Percentiles rank a stretch among this genome's conserved stretches.
These are phyloP conservation scores for Sarcophilus harrisii DNA, from an alignment of 2,797 vertebrate genomes.

Conservation along the genomic window DNA sequence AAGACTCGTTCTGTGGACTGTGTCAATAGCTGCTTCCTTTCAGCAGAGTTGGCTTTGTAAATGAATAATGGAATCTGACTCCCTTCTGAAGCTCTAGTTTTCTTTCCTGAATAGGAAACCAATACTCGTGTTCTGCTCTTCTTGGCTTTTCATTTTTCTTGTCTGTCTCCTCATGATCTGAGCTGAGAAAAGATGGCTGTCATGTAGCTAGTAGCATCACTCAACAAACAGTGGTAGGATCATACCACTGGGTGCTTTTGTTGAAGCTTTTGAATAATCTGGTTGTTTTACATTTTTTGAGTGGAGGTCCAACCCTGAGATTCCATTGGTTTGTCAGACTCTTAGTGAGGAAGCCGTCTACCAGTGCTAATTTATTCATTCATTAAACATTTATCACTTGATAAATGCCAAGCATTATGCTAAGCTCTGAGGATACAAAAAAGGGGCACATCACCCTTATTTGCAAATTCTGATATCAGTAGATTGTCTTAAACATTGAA, in stretches of 20 bases:
- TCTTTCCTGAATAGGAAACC: not conserved
- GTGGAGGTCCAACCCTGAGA: not conserved
- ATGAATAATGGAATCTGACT: not conserved
- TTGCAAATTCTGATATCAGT: not conserved
- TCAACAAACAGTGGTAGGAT: not conserved
- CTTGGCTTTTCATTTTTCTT: not conserved
- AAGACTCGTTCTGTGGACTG: not conserved
- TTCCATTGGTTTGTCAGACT: not conserved
- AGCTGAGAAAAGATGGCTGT: not conserved
- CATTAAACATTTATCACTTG: not conserved
- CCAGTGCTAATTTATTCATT: not conserved
- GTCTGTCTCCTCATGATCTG: not conserved
- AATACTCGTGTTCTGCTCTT: not conserved
- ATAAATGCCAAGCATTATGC: not conserved
- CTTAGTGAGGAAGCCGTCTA: not conserved
- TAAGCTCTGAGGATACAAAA: not conserved
- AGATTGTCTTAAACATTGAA: not conserved
- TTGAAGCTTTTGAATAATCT: not conserved
- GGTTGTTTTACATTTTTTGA: not conserved
- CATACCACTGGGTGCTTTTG: not conserved
- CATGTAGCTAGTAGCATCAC: not conserved
- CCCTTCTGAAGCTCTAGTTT: not conserved
- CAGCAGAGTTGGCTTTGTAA: not conserved
- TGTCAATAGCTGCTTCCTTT: not conserved
- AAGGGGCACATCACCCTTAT: not conserved